phyloP scores from a whole-genome alignment of 1,140 invertebrate genomes.

The Sminthurinus signatus region DNA sequence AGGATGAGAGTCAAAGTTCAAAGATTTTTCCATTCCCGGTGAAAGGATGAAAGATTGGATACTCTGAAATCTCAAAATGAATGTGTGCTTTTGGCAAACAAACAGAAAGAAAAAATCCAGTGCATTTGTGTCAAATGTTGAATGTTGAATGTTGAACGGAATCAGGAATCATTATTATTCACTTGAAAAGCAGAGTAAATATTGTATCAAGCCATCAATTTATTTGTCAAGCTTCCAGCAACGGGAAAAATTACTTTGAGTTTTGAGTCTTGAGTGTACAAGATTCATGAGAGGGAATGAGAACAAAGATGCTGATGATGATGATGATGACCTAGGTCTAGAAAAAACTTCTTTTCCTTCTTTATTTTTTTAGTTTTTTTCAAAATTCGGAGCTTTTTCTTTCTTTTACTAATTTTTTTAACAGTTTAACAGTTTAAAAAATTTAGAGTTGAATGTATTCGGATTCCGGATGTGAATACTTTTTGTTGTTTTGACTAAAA shows the following conservation, averaged over 20 bases:
- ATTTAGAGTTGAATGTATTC: no score
- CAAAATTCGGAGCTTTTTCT: no score
- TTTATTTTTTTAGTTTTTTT: no score
- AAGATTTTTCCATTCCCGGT: background rate
- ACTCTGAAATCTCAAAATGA: background rate
- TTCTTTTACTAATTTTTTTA: no score
- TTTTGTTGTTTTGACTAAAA: no score
- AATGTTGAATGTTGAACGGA: no score
- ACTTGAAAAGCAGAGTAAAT: slow-evolving; percentile 29
- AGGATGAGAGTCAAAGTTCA: no score
- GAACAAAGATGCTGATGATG: background rate
- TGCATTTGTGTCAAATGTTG: slow-evolving; percentile 23
- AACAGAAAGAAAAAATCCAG: slow-evolving; percentile 7
- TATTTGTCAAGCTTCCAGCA: slow-evolving; percentile 18
- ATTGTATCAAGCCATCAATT: slow-evolving; percentile 30
- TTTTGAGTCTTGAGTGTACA: background rate
- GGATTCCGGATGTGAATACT: no score
- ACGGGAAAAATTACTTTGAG: background rate
- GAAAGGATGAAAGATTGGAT: background rate
- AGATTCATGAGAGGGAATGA: no score
- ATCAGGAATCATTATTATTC: slow-evolving; percentile 31
- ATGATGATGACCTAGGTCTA: slow-evolving; percentile 3
- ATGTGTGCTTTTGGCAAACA: slow-evolving; percentile 12
- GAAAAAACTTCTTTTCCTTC: background rate
- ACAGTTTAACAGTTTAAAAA: no score